A percentile compares a stretch with the other conserved stretches of the same genome.
Evolutionary conservation across 35 echinoderm and acorn worm species (phyloP).

Genomic region (Amphiura filiformis): DNA sequence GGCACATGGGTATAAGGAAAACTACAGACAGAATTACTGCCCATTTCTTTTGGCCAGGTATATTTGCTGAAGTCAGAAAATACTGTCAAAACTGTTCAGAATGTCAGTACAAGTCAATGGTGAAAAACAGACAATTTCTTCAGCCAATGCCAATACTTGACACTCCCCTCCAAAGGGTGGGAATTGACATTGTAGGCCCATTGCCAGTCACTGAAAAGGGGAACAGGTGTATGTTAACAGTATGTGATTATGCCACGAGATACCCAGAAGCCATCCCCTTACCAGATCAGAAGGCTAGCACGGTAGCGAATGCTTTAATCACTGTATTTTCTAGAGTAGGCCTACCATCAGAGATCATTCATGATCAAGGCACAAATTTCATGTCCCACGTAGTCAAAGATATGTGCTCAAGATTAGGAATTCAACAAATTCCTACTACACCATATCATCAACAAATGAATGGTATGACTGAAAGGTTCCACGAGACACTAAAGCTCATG

Average conservation of each 20-base stretch:
- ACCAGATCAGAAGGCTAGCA: conserved; percentile 35
- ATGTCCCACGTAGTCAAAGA: conserved; percentile 1
- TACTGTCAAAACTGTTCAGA: background rate
- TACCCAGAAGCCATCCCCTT: conserved; percentile 4
- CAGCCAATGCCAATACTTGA: background rate
- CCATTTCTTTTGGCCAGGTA: conserved; percentile 18
- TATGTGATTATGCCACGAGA: conserved; percentile 30
- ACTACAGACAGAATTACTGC: conserved; percentile 7
- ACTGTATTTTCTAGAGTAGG: conserved; percentile 21
- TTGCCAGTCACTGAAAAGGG: conserved; percentile 5
- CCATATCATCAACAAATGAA: conserved; percentile 18
- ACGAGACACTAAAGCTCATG: conserved; percentile 26
- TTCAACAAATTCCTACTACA: conserved; percentile 5
- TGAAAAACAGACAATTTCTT: background rate
- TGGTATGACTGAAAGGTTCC: conserved; percentile 18
- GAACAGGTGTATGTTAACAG: background rate
- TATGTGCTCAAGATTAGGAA: background rate
- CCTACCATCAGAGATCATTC: conserved; percentile 22
- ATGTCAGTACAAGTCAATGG: background rate
- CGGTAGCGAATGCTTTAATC: conserved; percentile 33
- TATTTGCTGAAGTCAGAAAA: background rate
- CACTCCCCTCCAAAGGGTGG: conserved; percentile 6
- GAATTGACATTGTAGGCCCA: conserved; percentile 7
- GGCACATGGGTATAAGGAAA: too few relatives aligned
- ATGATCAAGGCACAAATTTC: conserved; percentile 53